phyloP scores from a whole-genome alignment of 2,888 invertebrate species.

The Ophioninae sp. region DNA sequence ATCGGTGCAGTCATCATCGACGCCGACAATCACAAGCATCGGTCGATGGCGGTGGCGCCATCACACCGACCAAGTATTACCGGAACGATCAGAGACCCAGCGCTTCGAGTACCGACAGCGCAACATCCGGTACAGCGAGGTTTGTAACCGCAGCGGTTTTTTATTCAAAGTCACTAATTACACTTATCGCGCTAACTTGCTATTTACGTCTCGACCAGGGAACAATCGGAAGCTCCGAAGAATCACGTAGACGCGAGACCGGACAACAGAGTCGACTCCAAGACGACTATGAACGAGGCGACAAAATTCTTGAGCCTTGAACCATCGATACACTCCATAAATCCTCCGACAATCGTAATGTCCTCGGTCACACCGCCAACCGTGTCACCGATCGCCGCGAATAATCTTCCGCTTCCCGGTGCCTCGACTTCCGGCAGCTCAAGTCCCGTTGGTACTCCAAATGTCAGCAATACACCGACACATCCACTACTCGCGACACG shows the following conservation, averaged over 20 bases:
- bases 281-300: constrained; percentile 38
- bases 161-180: background rate
- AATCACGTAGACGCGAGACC: constrained; percentile 68
- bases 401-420: constrained; percentile 80
- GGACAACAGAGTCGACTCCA: constrained; percentile 61
- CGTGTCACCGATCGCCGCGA: constrained; percentile 87
- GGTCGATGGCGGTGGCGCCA: constrained; percentile 70
- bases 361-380: constrained; percentile 92
- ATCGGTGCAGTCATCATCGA: constrained; percentile 77
- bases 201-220: constrained; percentile 65
- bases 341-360: constrained; percentile 90
- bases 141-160: constrained; percentile 54
- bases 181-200: background rate
- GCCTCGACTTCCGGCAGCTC: constrained; percentile 82
- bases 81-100: constrained; percentile 87
- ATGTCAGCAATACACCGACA: constrained; percentile 81
- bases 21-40: constrained; percentile 80
- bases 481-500: constrained; percentile 83
- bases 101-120: constrained; percentile 85
- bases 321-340: constrained; percentile 74
- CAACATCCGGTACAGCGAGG: constrained; percentile 77
- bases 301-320: constrained; percentile 71
- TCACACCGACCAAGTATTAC: constrained; percentile 81
- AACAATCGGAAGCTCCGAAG: constrained; percentile 75
- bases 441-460: constrained; percentile 79